Evolutionary conservation across 2,113 vertebrate genomes (phyloP).

Genomic region (Neodon shergylaensis): DNA sequence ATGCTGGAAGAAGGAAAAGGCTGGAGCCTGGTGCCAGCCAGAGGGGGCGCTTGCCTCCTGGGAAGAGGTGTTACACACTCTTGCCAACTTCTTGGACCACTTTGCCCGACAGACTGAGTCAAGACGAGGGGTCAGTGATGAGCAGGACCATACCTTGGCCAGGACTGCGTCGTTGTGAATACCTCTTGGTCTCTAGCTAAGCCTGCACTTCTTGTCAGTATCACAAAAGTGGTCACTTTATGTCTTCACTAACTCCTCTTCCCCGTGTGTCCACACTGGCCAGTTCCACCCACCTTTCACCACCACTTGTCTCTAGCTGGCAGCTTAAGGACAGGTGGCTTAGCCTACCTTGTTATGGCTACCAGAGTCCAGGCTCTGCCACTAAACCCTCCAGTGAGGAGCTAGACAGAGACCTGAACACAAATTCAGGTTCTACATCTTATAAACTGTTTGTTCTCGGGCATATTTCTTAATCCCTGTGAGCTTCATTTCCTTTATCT

Average conservation of each 20-base stretch:
- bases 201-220: not conserved
- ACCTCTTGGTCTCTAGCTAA: not conserved
- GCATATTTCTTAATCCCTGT: slow-evolving; percentile 53
- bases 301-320: not conserved
- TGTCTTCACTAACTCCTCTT: not conserved
- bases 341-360: not conserved
- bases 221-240: not conserved
- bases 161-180: not conserved
- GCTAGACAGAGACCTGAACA: not conserved
- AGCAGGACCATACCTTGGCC: not conserved
- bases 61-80: not conserved
- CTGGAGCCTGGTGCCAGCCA: not conserved
- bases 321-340: too few species aligned
- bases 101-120: not conserved
- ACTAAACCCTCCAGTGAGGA: not conserved
- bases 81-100: not conserved
- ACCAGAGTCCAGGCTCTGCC: not conserved
- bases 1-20: not conserved
- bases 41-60: not conserved
- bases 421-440: not conserved
- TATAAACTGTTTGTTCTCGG: slow-evolving; percentile 18
- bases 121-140: not conserved
- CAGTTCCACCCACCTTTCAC: not conserved
- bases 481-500: slow-evolving; percentile 61
- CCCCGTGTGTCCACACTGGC: not conserved